Conservation (phyloP, 2,888 invertebrate genomes). For the Torymus auratus region DNA sequence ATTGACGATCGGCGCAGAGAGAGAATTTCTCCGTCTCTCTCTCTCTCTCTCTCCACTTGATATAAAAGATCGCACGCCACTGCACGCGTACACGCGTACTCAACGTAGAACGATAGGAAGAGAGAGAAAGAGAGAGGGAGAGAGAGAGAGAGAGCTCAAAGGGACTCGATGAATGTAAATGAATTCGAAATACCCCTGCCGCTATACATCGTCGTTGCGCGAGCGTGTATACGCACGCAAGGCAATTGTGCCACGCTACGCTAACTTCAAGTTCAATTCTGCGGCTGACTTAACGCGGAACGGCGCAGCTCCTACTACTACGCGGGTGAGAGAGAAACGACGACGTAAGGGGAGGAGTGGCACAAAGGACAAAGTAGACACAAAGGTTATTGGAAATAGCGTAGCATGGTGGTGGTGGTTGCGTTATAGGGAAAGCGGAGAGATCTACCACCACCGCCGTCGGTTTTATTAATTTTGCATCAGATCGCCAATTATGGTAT, state of each 20-base stretch:
- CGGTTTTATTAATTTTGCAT: slow-evolving; percentile 11
- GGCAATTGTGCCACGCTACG: slow-evolving; percentile 57
- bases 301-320: background rate
- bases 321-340: background rate
- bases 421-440: background rate
- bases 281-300: slow-evolving; percentile 48
- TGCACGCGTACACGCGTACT: too few species aligned
- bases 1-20: slow-evolving; percentile 29
- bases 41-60: background rate
- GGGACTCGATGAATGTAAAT: slow-evolving; percentile 46
- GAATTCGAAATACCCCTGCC: slow-evolving; percentile 40
- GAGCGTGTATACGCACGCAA: slow-evolving; percentile 61
- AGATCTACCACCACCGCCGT: too few species aligned
- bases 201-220: slow-evolving; percentile 62
- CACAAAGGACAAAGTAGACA: slow-evolving; percentile 25
- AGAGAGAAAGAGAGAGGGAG: slow-evolving; percentile 12
- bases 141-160: slow-evolving; percentile 10
- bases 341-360: background rate
- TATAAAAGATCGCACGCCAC: background rate
- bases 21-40: too few species aligned
- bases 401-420: background rate
- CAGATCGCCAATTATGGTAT: slow-evolving; percentile 7
- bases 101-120: background rate
- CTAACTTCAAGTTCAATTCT: slow-evolving; percentile 43
- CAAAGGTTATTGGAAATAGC: slow-evolving; percentile 36